phyloP scores from a whole-genome alignment of 1,140 invertebrate species.

The Plodia interpunctella region DNA sequence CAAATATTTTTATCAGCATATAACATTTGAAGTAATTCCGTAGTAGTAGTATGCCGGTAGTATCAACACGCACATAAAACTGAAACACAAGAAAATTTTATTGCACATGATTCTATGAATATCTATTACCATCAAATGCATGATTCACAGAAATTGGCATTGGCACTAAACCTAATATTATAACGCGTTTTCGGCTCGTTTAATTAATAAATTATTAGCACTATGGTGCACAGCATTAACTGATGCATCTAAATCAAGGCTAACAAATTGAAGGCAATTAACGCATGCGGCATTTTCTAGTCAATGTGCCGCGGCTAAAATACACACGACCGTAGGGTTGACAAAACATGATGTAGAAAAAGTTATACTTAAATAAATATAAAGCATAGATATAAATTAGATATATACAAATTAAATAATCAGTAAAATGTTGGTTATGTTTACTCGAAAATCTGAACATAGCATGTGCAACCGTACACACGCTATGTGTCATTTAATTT shows the following conservation, averaged over 20 bases:
- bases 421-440: no score
- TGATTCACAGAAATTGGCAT: neutral
- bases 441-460: no score
- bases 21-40: no score
- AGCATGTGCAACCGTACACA: no score
- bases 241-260: slow-evolving; percentile 2
- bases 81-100: neutral
- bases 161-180: slow-evolving; percentile 1
- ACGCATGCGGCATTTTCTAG: neutral
- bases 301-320: neutral
- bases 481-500: no score
- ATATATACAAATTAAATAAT: no score
- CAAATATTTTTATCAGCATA: no score
- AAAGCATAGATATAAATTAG: no score
- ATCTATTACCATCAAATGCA: neutral
- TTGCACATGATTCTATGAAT: neutral
- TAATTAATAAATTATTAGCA: neutral
- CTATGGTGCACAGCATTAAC: neutral
- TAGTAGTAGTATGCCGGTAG: no score
- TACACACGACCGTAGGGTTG: neutral
- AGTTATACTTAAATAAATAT: no score
- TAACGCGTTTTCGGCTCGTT: neutral
- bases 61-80: no score
- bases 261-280: slow-evolving; percentile 4
- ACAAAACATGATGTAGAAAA: neutral